Evolutionary conservation across 2,797 vertebrate genomes (phyloP).

Genomic region (Aphelocoma californica): DNA sequence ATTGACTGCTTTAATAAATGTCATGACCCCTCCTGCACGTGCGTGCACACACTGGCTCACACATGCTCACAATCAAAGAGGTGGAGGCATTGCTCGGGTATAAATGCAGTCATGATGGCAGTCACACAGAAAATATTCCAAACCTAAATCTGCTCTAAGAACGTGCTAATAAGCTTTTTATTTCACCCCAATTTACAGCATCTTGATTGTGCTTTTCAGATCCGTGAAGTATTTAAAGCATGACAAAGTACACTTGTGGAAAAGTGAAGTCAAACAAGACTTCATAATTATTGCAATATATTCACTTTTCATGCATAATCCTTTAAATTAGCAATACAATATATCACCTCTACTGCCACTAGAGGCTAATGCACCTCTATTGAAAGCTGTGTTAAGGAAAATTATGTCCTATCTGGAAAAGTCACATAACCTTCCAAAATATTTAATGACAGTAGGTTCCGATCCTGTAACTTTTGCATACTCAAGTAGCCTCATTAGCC

Average conservation of each 20-base stretch:
- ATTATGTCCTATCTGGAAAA: constrained; percentile 53
- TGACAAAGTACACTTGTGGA: constrained; percentile 28
- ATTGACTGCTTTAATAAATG: constrained; percentile 71
- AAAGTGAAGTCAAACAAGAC: constrained; percentile 67
- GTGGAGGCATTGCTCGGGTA: neutral
- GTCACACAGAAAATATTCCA: neutral
- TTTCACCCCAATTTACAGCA: constrained; percentile 7
- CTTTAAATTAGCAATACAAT: constrained; percentile 56
- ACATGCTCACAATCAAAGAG: constrained; percentile 28
- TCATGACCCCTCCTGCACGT: constrained; percentile 31
- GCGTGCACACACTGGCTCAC: neutral
- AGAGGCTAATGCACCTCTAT: constrained; percentile 64
- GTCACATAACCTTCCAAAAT: constrained; percentile 59
- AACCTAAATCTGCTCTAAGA: constrained; percentile 1
- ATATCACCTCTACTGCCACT: constrained; percentile 59
- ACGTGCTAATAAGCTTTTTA: constrained; percentile 38
- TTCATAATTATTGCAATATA: constrained; percentile 67
- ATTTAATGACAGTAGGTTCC: constrained; percentile 19
- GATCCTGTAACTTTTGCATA: constrained; percentile 55
- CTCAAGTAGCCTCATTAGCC: constrained; percentile 49
- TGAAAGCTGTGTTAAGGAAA: constrained; percentile 58
- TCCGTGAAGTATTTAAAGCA: neutral
- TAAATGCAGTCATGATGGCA: neutral
- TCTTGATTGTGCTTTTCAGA: constrained; percentile 32
- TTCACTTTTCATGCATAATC: constrained; percentile 61